A percentile compares a stretch with the other conserved stretches of the same genome.
These are phyloP conservation scores for Coremacera marginata DNA, from an alignment of 2,888 invertebrate species.

Conservation along the genomic window DNA sequence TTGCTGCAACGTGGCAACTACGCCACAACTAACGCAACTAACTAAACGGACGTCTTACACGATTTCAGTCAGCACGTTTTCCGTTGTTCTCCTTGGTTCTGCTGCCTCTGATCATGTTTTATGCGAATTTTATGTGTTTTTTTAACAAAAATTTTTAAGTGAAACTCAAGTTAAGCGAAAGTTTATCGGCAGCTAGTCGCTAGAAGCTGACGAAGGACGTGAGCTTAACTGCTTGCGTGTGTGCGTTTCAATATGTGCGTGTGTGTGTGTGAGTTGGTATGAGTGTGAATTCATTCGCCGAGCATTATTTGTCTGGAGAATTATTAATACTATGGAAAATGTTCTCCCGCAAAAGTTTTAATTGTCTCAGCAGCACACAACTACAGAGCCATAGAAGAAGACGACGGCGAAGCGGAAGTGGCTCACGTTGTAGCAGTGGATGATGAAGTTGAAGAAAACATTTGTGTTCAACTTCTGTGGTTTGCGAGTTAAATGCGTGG, in stretches of 20 bases:
- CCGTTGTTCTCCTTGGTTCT: not conserved
- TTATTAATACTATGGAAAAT: conserved; percentile 17
- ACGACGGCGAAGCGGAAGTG: not conserved
- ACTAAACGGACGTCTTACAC: not conserved
- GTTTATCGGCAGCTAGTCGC: conserved; percentile 2
- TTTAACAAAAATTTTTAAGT: conserved; percentile 12
- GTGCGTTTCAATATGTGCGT: not conserved
- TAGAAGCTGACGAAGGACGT: not conserved
- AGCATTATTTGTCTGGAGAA: not conserved
- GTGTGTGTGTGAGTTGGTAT: not conserved
- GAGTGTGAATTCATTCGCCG: not conserved
- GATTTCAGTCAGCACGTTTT: not conserved
- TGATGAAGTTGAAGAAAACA: not conserved
- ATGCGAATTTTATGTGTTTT: conserved; percentile 17
- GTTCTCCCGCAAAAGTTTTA: conserved; percentile 23
- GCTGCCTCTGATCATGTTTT: not conserved
- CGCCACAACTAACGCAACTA: not conserved
- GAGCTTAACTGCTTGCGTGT: not conserved
- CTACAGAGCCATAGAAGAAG: too few species aligned
- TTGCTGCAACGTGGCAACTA: conserved; percentile 1
- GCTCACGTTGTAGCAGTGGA: not conserved
- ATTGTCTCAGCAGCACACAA: conserved; percentile 9
- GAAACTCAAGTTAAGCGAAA: conserved; percentile 16
- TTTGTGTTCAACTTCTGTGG: not conserved
- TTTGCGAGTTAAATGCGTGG: not conserved